phyloP scores from a whole-genome alignment of 2,113 vertebrate genomes.

The Coturnix japonica region DNA sequence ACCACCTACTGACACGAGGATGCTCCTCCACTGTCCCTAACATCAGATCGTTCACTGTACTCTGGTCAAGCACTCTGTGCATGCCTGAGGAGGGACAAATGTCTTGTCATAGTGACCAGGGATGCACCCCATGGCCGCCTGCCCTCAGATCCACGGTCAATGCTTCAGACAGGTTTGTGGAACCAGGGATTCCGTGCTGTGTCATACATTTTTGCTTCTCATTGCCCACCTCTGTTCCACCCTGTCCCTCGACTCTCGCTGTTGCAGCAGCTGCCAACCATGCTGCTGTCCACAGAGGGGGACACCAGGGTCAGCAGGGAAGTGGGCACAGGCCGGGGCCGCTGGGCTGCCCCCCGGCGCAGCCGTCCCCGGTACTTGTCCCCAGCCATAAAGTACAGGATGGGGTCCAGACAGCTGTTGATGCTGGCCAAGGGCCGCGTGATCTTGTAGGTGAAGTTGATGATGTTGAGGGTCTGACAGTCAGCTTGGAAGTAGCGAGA shows the following conservation, averaged over 20 bases:
- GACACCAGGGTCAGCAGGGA: slow-evolving; percentile 31
- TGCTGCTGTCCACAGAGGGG: not conserved
- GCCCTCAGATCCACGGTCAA: not conserved
- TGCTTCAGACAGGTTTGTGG: not conserved
- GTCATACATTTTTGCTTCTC: not conserved
- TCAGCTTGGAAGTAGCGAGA: slow-evolving; percentile 80
- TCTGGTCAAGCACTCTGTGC: not conserved
- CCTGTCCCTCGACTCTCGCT: not conserved
- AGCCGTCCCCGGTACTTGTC: slow-evolving; percentile 85
- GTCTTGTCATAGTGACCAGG: not conserved
- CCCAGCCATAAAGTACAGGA: slow-evolving; percentile 90
- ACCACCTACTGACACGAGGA: not conserved
- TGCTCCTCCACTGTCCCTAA: not conserved
- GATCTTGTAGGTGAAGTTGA: slow-evolving; percentile 93
- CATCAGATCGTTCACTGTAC: accelerated
- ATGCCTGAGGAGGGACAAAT: not conserved
- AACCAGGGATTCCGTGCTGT: not conserved
- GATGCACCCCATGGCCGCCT: accelerated
- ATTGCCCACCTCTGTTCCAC: accelerated
- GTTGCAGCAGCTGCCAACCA: accelerated
- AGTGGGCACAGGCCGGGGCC: not conserved
- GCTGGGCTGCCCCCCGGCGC: slow-evolving; percentile 40
- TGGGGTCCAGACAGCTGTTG: slow-evolving; percentile 94
- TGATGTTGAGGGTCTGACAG: slow-evolving; percentile 84
- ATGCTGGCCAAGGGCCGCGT: slow-evolving; percentile 90